Conservation (phyloP, 2,797 vertebrate species). For the Enteromius anoplus region DNA sequence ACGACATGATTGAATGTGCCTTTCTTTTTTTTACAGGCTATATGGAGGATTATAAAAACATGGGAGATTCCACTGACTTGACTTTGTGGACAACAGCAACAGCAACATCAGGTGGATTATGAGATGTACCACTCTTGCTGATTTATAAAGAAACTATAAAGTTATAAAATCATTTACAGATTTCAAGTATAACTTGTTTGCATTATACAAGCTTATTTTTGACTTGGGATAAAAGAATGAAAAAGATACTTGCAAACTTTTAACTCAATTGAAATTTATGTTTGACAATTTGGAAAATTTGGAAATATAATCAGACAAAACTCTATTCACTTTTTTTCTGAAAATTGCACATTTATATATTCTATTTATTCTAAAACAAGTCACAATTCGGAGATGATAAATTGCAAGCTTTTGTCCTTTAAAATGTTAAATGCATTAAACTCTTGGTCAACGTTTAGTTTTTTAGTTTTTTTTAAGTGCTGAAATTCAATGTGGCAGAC, state of each 20-base stretch:
- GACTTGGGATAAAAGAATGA: neutral
- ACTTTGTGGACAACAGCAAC: neutral
- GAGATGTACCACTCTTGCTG: neutral
- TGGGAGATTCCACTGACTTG: neutral
- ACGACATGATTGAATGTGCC: neutral
- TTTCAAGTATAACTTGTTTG: neutral
- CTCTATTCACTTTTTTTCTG: too few relatives aligned
- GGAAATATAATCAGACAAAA: too few relatives aligned
- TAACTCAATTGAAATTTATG: too few relatives aligned
- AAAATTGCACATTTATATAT: too few relatives aligned
- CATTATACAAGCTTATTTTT: neutral
- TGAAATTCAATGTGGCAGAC: neutral
- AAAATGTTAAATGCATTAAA: neutral
- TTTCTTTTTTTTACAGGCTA: neutral
- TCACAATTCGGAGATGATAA: too few relatives aligned
- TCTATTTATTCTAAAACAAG: too few relatives aligned
- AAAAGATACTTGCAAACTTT: neutral
- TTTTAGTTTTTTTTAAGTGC: neutral
- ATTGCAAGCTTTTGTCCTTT: too few relatives aligned
- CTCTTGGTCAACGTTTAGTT: too few relatives aligned
- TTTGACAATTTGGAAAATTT: too few relatives aligned
- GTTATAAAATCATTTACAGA: neutral
- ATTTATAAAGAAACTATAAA: neutral
- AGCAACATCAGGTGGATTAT: constrained; percentile 10
- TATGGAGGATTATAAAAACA: neutral